Base-by-base conservation (phyloP, 2,888 invertebrate species). In the Tenthredo distinguenda region DNA sequence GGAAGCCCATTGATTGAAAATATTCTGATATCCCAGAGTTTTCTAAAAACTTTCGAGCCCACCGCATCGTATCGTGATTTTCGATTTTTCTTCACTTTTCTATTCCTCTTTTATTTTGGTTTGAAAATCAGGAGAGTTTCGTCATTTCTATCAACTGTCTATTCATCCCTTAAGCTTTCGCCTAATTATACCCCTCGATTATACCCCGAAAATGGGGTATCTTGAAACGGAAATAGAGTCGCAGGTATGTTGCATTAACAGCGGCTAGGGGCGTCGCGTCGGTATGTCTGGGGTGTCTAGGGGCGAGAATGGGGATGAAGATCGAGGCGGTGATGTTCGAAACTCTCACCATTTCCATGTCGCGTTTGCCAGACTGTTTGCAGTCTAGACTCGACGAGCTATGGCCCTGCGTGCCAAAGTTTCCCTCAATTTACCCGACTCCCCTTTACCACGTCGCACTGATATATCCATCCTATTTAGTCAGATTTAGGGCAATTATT, bases 321-420 rank as follows among this genome's bases (percentile, higher is more conserved):
- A 81, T 62, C 40, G 62, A 81, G 40, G 21, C 81, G 26, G 47
- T 58, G 58, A 62, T 81, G 81, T 81, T 62, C 26, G 62, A 81
- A 62, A 81, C 62, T 81, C 81, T 58, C 62, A 34, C 40, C 81
- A 62, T 81, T 81, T 81, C 21, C 81, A 62, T 21, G 62, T 21
- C 58, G 81, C 81, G 31, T 62, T 62, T n/a, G 37, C 81, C 62
- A 81, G 81, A 81, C 81, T 62, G 62, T 62, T 81, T 62, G 62
- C 37, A 81, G 81, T 81, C 81, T 81, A 81, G 81, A 81, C 81
- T 62, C 62, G 37, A 62, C 81, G 58, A 81, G 81, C 58, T 81
- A 62, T 50, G 62, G 58, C 40, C 21, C 81, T 62, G 50, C 37
- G 40, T 37, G 62, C 31, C 62, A 37, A 31, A 12, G 77, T 77